Evolutionary conservation across 2,888 invertebrate species (phyloP), one percentile per base, ranked within the genome.

Genomic region (Tupiocoris notatus): DNA sequence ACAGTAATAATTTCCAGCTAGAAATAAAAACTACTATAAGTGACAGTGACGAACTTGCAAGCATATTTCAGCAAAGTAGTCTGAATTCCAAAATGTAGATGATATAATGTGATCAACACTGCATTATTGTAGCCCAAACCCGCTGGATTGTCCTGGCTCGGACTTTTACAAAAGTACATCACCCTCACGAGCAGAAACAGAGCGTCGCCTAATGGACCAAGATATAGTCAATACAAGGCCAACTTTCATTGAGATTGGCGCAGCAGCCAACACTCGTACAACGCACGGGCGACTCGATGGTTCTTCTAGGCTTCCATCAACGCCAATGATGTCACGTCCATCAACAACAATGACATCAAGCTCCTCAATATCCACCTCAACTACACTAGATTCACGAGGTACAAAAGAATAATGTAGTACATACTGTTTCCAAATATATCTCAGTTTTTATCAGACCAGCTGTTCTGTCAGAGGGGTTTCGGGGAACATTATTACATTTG

Each of bases 51-150:
- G n/a, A n/a, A n/a, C n/a, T n/a, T n/a, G n/a, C n/a, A n/a, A n/a
- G n/a, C n/a, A 12, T n/a, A 12, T 56, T 56, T 12, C 16, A 56
- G 56, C 56, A 9, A 56, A 56, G 56, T 12, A 56, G 56, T 39
- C 39, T 7, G 39, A 39, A 39, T 39, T 39, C 12, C 12, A 12
- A 39, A 39, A 39, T 39, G 39, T 39, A 39, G 12, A 39, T 39
- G 39, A 39, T 12, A 39, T n/a, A n/a, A n/a, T n/a, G n/a, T n/a
- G n/a, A n/a, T n/a, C n/a, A n/a, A n/a, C n/a, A n/a, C n/a, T n/a
- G n/a, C n/a, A n/a, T n/a, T n/a, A n/a, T 83, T 82, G 23, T 81
- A 88, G 88, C 78, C 87, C 87, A 0, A 87, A 86, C 80, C 84
- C 85, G 71, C 86, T 85, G 3, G 87, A 86, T 80, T 88, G 87